Conservation (phyloP, 2,888 invertebrate genomes). For the Osmoderma eremita region DNA sequence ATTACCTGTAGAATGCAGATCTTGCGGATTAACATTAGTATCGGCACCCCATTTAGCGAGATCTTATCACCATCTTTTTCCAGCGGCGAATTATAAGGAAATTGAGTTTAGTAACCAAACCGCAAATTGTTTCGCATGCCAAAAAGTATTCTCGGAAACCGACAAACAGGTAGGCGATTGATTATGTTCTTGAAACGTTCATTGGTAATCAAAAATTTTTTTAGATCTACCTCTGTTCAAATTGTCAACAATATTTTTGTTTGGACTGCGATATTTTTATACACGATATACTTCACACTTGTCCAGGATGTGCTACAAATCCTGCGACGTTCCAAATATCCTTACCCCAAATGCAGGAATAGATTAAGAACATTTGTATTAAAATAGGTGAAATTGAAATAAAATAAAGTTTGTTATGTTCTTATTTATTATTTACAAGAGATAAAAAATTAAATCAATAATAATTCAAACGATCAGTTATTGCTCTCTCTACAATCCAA, state of each 20-base stretch:
- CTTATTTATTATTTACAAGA: constrained; percentile 23
- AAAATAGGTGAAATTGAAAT: constrained; percentile 6
- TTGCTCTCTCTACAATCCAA: constrained; percentile 71
- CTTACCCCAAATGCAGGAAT: constrained; percentile 11
- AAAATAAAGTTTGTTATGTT: no score
- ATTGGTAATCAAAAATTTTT: constrained; percentile 56
- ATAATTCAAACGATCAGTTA: constrained; percentile 58
- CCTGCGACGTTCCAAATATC: constrained; percentile 63
- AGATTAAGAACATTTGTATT: constrained; percentile 12
- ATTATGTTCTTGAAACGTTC: constrained; percentile 33
- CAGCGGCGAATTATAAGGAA: constrained; percentile 87
- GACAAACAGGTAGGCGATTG: constrained; percentile 76
- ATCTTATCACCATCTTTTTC: constrained; percentile 97
- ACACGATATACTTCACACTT: constrained; percentile 93
- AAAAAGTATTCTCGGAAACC: constrained; percentile 71
- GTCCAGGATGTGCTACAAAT: constrained; percentile 93
- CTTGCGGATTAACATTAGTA: constrained; percentile 94
- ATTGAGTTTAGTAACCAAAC: constrained; percentile 70
- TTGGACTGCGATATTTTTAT: constrained; percentile 96
- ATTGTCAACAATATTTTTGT: constrained; percentile 85
- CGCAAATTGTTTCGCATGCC: constrained; percentile 77
- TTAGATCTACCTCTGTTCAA: constrained; percentile 83
- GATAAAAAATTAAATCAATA: neutral
- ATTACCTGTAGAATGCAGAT: constrained; percentile 95
- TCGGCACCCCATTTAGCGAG: constrained; percentile 98